Percentiles rank a stretch among this genome's conserved stretches.
These are phyloP conservation scores for Phataginus tricuspis DNA, from an alignment of 2,797 vertebrate genomes.

Conservation along the genomic window DNA sequence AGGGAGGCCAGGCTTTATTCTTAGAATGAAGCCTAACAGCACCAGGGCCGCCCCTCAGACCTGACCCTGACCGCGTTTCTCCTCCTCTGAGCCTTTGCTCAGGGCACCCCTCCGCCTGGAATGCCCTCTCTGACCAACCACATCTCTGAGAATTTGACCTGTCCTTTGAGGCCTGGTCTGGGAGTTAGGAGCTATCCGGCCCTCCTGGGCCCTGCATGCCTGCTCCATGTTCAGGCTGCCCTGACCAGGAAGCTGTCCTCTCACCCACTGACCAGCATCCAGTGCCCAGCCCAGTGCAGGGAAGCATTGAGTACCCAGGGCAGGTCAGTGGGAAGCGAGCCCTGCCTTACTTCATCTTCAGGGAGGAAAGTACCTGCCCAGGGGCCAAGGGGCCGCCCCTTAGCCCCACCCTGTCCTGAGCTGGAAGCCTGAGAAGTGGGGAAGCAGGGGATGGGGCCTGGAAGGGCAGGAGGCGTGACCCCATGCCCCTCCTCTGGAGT, in stretches of 20 bases:
- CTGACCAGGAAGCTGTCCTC: neutral
- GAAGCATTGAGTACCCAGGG: neutral
- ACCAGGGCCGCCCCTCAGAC: neutral
- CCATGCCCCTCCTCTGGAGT: fast-evolving
- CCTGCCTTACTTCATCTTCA: neutral
- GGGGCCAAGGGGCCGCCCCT: neutral
- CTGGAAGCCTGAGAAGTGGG: neutral
- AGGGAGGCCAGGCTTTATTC: neutral
- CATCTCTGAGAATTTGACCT: neutral
- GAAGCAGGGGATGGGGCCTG: neutral
- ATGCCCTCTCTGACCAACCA: neutral
- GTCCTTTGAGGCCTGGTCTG: neutral
- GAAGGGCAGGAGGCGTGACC: neutral
- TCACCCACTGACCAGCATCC: neutral
- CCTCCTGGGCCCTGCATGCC: too few species aligned
- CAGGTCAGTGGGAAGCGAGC: neutral
- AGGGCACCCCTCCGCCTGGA: neutral
- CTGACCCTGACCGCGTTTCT: fast-evolving
- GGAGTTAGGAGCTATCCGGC: neutral
- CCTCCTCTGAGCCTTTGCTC: neutral
- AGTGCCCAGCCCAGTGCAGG: neutral
- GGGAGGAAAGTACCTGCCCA: conserved; percentile 40
- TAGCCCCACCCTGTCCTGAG: neutral
- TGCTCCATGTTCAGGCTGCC: too few species aligned
- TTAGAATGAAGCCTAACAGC: neutral